Conservation (phyloP, 2,113 vertebrate genomes). For the Cariama cristata region DNA sequence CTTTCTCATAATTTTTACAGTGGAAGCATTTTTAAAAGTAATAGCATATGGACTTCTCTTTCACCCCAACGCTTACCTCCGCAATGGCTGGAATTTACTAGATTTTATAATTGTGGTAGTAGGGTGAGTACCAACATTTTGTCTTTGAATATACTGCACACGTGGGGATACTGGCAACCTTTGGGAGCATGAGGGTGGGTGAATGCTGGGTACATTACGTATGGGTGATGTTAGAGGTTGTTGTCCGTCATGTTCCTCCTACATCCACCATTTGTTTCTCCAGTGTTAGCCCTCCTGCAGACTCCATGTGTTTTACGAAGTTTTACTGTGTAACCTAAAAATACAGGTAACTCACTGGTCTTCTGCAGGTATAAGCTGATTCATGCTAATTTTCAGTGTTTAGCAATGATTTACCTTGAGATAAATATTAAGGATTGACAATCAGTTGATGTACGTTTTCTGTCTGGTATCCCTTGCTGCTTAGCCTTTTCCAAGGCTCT, state of each 20-base stretch:
- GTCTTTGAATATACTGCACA: neutral
- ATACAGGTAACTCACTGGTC: neutral
- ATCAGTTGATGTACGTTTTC: neutral
- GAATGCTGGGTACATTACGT: accelerated
- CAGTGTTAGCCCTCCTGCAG: neutral
- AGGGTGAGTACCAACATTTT: slow-evolving; percentile 85
- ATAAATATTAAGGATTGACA: neutral
- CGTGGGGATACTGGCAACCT: neutral
- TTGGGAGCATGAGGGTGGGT: neutral
- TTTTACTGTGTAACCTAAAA: neutral
- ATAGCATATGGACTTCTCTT: slow-evolving; percentile 99
- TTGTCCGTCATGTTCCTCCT: neutral
- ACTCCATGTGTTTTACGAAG: neutral
- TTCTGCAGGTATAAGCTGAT: neutral
- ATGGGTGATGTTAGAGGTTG: neutral
- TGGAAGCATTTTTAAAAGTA: slow-evolving; percentile 99
- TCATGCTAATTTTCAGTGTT: neutral
- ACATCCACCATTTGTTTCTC: neutral
- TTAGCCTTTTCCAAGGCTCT: neutral
- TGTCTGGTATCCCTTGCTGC: neutral
- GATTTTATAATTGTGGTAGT: slow-evolving; percentile 99
- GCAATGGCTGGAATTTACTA: slow-evolving; percentile 99
- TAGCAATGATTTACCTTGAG: neutral
- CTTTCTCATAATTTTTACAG: slow-evolving; percentile 99
- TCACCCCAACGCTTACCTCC: slow-evolving; percentile 99